A percentile compares a stretch with the other conserved stretches of the same genome.
phyloP scores from a whole-genome alignment of 37 sponge, comb jelly and placozoan genomes.

The Halisarca cf. caerulea region DNA sequence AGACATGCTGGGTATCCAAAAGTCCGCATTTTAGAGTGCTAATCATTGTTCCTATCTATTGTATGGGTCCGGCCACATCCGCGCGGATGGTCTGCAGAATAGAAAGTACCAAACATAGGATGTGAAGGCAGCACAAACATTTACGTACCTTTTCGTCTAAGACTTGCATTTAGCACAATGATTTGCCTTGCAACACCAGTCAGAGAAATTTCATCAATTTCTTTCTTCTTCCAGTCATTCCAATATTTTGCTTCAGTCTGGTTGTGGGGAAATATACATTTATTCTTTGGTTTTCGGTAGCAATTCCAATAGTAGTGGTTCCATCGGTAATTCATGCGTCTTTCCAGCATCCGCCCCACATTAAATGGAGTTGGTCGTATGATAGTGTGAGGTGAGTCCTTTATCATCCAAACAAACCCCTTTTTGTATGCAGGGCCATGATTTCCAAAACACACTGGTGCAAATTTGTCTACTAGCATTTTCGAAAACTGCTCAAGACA shows the following conservation, averaged over 20 bases:
- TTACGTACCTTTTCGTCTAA: no score
- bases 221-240: background rate
- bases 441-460: background rate
- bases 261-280: background rate
- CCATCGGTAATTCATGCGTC: background rate
- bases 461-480: no score
- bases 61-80: no score
- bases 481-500: no score
- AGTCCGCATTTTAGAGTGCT: no score
- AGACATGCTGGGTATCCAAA: no score
- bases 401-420: background rate
- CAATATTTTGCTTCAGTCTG: background rate
- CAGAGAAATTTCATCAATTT: background rate
- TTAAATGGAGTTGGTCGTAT: constrained; percentile 1
- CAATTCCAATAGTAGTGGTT: background rate
- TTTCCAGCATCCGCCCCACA: background rate
- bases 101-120: no score
- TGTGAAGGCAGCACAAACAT: no score
- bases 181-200: background rate
- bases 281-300: background rate
- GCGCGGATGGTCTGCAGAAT: no score
- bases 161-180: no score
- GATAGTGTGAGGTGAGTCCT: background rate
- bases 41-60: no score
- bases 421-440: background rate